Evolutionary conservation across 30 jellyfish, hydroid and myxozoan species (phyloP).

Genomic region (Chrysaora quinquecirrha): DNA sequence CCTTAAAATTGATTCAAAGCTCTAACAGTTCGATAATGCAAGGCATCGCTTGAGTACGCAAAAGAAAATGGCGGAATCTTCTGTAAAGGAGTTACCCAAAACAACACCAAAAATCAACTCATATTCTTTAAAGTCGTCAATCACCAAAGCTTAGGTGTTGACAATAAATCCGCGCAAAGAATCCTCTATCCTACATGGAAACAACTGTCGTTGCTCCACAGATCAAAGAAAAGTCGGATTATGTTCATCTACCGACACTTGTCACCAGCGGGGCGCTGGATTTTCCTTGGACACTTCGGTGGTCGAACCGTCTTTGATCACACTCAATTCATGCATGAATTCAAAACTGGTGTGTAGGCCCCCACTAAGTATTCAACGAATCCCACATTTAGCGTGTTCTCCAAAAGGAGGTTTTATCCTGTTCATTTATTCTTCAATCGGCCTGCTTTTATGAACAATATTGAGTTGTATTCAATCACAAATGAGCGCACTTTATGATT

Average conservation of each 20-base stretch:
- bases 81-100: too few species aligned
- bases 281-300: background rate
- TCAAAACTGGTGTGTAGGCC: slow-evolving; percentile 7
- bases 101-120: too few species aligned
- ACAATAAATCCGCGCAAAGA: background rate
- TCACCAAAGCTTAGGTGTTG: slow-evolving; percentile 2
- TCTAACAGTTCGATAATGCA: too few species aligned
- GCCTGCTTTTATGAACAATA: too few species aligned
- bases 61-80: background rate
- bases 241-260: background rate
- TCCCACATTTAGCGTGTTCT: background rate
- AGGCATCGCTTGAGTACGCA: too few species aligned
- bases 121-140: background rate
- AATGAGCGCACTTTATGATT: too few species aligned
- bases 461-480: too few species aligned
- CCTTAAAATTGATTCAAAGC: too few species aligned
- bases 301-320: background rate
- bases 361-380: background rate
- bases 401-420: too few species aligned
- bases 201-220: background rate
- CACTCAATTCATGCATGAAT: slow-evolving; percentile 4
- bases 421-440: too few species aligned
- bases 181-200: background rate
- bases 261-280: slow-evolving; percentile 9
- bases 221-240: slow-evolving; percentile 12